A percentile compares a stretch with the other conserved stretches of the same genome.
Evolutionary conservation across 2,113 vertebrate genomes (phyloP).

Genomic region (Herpetotheres cachinnans): DNA sequence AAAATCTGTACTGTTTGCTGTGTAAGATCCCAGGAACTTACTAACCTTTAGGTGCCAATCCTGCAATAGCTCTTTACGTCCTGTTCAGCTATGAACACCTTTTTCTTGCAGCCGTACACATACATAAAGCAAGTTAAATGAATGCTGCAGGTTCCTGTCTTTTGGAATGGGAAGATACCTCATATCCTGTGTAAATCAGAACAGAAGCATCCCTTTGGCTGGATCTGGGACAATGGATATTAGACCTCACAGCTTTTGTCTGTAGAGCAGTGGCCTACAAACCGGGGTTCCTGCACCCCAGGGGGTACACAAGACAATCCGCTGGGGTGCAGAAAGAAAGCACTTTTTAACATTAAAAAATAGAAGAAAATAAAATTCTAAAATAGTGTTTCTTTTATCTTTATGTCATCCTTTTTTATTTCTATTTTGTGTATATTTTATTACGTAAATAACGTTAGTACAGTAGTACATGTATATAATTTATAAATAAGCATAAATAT

Average conservation of each 20-base stretch:
- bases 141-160: neutral
- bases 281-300: neutral
- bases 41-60: neutral
- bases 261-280: neutral
- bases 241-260: neutral
- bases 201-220: neutral
- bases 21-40: neutral
- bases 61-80: neutral
- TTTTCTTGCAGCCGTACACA: neutral
- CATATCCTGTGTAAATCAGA: neutral
- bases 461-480: neutral
- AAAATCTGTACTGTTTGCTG: neutral
- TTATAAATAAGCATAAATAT: neutral
- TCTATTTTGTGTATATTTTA: neutral
- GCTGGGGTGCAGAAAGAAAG: neutral
- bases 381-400: neutral
- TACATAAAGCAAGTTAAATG: neutral
- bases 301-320: neutral
- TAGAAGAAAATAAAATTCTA: neutral
- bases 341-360: neutral
- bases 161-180: neutral
- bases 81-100: neutral
- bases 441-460: neutral
- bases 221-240: accelerated
- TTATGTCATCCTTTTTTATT: neutral